Evolutionary conservation across 2,797 vertebrate species (phyloP).

Genomic region (Gastrophryne carolinensis): DNA sequence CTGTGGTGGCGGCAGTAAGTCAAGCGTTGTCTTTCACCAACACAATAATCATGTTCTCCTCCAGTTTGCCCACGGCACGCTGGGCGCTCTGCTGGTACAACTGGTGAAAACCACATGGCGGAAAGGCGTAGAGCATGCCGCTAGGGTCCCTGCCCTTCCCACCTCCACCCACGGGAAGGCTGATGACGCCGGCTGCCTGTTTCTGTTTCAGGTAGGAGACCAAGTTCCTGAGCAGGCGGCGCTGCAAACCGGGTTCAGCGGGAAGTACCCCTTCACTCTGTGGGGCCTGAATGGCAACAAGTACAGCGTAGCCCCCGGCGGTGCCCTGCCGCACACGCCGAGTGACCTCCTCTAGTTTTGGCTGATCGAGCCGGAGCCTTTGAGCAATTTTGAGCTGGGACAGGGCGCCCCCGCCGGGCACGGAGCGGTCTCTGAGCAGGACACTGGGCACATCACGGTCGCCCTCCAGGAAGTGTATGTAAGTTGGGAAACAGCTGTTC

Average conservation of each 20-base stretch:
- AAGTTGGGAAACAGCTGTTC: constrained; percentile 95
- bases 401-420: constrained; percentile 67
- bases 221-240: constrained; percentile 92
- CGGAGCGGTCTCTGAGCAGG: constrained; percentile 82
- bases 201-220: constrained; percentile 98
- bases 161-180: constrained; percentile 85
- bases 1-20: constrained; percentile 2
- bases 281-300: constrained; percentile 88
- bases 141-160: constrained; percentile 83
- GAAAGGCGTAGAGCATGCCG: constrained; percentile 96
- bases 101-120: constrained; percentile 94
- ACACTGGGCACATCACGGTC: constrained; percentile 80
- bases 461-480: constrained; percentile 92
- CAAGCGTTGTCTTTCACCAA: constrained; percentile 87
- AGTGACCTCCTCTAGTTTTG: constrained; percentile 92
- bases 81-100: constrained; percentile 92
- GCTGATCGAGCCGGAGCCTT: constrained; percentile 93
- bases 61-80: constrained; percentile 88
- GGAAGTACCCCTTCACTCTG: constrained; percentile 70
- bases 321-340: constrained; percentile 90
- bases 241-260: constrained; percentile 87
- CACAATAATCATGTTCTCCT: constrained; percentile 96
- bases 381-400: constrained; percentile 96
- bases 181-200: constrained; percentile 95
- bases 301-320: constrained; percentile 86